phyloP scores from a whole-genome alignment of 2,888 invertebrate species.

The Ectropis crepuscularia region DNA sequence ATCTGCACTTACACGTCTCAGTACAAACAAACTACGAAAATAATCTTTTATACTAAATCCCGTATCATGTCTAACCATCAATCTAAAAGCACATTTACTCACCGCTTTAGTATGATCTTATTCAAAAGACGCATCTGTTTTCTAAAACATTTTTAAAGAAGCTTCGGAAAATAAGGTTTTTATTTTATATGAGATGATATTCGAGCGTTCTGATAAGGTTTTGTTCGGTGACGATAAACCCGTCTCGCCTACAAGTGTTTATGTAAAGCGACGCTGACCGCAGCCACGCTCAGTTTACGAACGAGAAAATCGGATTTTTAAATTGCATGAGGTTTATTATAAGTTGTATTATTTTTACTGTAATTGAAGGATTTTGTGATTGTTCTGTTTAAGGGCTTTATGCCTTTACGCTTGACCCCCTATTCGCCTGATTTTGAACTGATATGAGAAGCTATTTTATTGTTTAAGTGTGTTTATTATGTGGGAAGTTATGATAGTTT shows the following conservation, averaged over 20 bases:
- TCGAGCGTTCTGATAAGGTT: constrained; percentile 21
- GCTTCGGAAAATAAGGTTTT: constrained; percentile 15
- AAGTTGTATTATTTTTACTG: neutral
- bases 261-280: constrained; percentile 16
- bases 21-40: neutral
- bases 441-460: no score
- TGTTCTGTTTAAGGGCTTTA: no score
- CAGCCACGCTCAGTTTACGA: neutral
- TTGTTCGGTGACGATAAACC: constrained; percentile 17
- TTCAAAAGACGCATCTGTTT: constrained; percentile 13
- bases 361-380: neutral
- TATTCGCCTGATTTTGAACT: no score
- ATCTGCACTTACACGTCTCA: no score
- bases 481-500: no score
- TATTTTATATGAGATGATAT: constrained; percentile 16
- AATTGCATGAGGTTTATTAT: neutral
- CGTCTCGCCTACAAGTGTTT: constrained; percentile 16
- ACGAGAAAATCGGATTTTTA: neutral
- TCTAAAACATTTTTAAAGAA: constrained; percentile 11
- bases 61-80: constrained; percentile 1
- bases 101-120: constrained; percentile 10
- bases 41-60: constrained; percentile 2
- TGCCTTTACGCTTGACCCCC: no score
- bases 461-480: no score
- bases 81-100: constrained; percentile 10